phyloP scores from a whole-genome alignment of 2,113 vertebrate species.

The Cinclus mexicanus region DNA sequence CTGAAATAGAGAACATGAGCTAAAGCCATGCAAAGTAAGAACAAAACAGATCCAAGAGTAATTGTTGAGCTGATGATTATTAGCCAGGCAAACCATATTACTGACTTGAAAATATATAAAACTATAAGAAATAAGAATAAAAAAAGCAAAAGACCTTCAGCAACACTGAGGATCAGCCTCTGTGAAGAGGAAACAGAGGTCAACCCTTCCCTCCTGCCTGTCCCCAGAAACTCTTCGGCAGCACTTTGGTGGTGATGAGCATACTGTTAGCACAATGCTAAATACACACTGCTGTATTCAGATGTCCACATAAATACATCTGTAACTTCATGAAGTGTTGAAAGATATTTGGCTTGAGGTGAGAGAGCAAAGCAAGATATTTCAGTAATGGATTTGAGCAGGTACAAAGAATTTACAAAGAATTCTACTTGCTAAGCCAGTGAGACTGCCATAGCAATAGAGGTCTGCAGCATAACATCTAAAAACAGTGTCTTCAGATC shows the following conservation, averaged over 20 bases:
- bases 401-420: neutral
- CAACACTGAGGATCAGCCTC: neutral
- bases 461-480: neutral
- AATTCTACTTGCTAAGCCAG: neutral
- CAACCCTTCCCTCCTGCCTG: fast-evolving
- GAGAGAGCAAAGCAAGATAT: neutral
- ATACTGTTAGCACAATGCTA: neutral
- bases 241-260: neutral
- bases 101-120: neutral
- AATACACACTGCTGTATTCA: neutral
- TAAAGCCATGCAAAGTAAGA: neutral
- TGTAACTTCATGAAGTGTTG: neutral
- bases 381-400: neutral
- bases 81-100: neutral
- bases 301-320: neutral
- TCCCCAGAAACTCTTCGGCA: neutral
- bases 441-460: neutral
- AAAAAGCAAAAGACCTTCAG: neutral
- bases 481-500: neutral
- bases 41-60: neutral
- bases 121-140: neutral
- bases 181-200: neutral
- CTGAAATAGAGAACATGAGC: fast-evolving
- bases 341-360: neutral
- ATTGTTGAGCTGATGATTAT: neutral